Evolutionary conservation across 2,797 vertebrate genomes (phyloP).

Genomic region (Tympanoctomys barrerae): DNA sequence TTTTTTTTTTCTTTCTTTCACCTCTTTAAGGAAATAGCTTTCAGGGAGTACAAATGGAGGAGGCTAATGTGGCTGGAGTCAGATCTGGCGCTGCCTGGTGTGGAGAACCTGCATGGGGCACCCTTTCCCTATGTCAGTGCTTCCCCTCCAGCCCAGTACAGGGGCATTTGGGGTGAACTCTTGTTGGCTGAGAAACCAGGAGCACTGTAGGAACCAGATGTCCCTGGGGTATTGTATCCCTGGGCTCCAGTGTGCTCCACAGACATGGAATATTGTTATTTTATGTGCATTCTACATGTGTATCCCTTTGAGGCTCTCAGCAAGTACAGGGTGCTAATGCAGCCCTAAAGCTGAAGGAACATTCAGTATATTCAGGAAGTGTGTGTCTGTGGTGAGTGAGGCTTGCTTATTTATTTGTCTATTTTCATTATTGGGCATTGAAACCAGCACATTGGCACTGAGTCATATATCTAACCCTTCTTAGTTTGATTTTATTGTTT

Average conservation of each 20-base stretch:
- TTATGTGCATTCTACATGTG: neutral
- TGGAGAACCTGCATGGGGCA: neutral
- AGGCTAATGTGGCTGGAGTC: neutral
- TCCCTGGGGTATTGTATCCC: neutral
- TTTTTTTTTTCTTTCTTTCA: slow-evolving; percentile 2
- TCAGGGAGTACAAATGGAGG: neutral
- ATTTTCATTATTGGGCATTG: neutral
- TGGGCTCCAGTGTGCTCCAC: neutral
- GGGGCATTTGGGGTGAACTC: neutral
- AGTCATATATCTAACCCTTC: neutral
- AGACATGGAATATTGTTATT: neutral
- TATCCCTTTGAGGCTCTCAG: neutral
- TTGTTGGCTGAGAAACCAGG: neutral
- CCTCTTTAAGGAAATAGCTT: neutral
- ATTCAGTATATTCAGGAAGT: neutral
- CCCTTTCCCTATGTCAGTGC: neutral
- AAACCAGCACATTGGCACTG: neutral
- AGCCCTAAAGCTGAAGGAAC: neutral
- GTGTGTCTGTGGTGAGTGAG: neutral
- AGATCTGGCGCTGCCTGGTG: neutral
- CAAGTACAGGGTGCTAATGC: too few relatives aligned
- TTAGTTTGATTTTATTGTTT: neutral
- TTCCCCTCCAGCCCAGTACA: neutral
- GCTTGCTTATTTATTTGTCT: neutral
- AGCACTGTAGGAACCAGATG: neutral